phyloP scores from a whole-genome alignment of 2,797 vertebrate species.

The Scomberomorus guttatus region DNA sequence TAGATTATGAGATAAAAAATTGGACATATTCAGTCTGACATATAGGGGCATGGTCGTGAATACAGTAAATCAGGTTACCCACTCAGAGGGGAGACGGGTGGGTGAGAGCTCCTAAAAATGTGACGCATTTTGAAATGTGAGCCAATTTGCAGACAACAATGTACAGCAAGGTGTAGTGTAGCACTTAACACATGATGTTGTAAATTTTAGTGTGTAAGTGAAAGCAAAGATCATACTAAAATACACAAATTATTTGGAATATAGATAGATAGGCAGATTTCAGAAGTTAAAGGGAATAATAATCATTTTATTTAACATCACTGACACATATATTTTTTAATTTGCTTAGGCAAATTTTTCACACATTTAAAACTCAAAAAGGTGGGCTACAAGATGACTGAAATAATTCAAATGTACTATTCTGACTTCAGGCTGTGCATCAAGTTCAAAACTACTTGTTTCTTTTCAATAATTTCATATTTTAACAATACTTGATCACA shows the following conservation, averaged over 20 bases:
- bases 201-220: not conserved
- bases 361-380: not conserved
- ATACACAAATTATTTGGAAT: not conserved
- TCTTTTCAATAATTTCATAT: not conserved
- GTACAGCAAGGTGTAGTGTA: constrained; percentile 13
- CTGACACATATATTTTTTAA: not conserved
- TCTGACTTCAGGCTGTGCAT: not conserved
- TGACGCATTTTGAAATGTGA: constrained; percentile 53
- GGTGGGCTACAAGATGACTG: not conserved
- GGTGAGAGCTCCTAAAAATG: constrained; percentile 37
- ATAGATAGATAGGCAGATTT: not conserved
- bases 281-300: not conserved
- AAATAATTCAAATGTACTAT: not conserved
- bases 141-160: constrained; percentile 29
- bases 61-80: constrained; percentile 56
- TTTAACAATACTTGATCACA: not conserved
- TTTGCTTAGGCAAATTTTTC: constrained; percentile 1
- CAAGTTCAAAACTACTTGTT: not conserved
- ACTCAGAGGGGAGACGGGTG: constrained; percentile 21
- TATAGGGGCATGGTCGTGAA: constrained; percentile 32
- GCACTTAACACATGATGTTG: not conserved
- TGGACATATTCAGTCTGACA: constrained; percentile 68
- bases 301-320: not conserved
- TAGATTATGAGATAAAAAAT: constrained; percentile 72
- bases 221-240: not conserved